phyloP scores from a whole-genome alignment of 2,113 vertebrate genomes.

The Turnix velox region DNA sequence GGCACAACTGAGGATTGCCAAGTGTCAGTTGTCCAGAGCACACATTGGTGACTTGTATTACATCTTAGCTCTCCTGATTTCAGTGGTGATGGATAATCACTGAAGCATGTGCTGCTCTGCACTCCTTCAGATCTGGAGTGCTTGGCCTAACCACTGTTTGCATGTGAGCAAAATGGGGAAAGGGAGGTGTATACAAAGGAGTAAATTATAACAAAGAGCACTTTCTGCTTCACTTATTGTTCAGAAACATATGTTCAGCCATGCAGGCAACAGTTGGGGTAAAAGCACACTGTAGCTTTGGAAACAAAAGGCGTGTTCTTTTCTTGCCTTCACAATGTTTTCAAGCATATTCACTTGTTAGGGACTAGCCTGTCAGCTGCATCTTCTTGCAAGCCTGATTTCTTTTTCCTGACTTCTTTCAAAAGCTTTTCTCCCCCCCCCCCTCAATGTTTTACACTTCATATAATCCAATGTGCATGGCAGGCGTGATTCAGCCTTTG shows the following conservation, averaged over 20 bases:
- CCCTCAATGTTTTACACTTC: conserved; percentile 92
- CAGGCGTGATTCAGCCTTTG: conserved; percentile 79
- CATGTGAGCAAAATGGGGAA: conserved; percentile 59
- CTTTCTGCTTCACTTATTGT: conserved; percentile 90
- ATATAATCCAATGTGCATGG: conserved; percentile 87
- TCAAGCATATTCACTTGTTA: conserved; percentile 88
- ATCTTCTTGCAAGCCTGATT: conserved; percentile 81
- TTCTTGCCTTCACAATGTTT: conserved; percentile 82
- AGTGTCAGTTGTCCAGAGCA: background rate
- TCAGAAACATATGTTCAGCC: conserved; percentile 94
- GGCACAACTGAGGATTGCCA: background rate
- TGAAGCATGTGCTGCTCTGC: conserved; percentile 43
- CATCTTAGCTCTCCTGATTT: conserved; percentile 19
- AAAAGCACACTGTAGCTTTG: conserved; percentile 81
- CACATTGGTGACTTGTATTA: background rate
- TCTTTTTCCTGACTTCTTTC: conserved; percentile 83
- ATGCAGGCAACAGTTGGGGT: conserved; percentile 80
- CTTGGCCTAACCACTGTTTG: conserved; percentile 58
- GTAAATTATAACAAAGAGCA: conserved; percentile 82
- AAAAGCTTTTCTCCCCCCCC: conserved; percentile 79
- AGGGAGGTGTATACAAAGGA: conserved; percentile 78
- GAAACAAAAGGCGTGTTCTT: conserved; percentile 81
- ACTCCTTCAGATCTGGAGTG: conserved; percentile 59
- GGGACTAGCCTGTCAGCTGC: conserved; percentile 80
- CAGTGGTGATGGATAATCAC: conserved; percentile 40